These are phyloP conservation scores for Panagrolaimus sp. DNA, from an alignment of 1,140 invertebrate genomes.

Conservation along the genomic window DNA sequence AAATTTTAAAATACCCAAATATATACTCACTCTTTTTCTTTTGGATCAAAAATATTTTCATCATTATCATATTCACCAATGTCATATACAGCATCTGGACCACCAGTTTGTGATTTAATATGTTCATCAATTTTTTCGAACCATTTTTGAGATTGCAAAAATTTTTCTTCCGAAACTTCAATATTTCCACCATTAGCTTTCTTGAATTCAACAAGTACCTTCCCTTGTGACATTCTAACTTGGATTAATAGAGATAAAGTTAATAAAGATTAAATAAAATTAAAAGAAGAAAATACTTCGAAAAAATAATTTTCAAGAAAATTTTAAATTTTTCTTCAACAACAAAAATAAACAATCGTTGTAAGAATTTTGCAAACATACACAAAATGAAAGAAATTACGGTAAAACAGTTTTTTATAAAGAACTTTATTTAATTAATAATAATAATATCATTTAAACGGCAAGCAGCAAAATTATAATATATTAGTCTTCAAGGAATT, in stretches of 20 bases:
- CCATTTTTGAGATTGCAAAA: background rate
- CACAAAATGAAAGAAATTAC: background rate
- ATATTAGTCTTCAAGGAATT: too few species aligned
- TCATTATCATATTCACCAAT: background rate
- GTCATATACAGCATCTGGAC: background rate
- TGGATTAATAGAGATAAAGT: background rate
- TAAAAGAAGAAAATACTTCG: background rate
- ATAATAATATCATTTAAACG: too few species aligned
- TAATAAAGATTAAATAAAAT: background rate
- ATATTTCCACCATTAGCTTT: background rate
- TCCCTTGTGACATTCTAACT: background rate
- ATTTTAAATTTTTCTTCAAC: too few species aligned
- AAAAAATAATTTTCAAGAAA: too few species aligned
- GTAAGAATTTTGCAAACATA: background rate
- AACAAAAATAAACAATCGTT: too few species aligned
- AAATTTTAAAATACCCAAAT: background rate
- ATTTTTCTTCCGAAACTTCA: background rate
- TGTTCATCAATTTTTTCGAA: background rate
- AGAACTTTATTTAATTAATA: too few species aligned
- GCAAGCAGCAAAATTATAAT: too few species aligned
- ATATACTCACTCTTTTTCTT: background rate
- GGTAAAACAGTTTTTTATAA: background rate
- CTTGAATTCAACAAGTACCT: slow-evolving; percentile 8
- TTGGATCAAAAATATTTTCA: background rate
- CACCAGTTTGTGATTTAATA: background rate